Evolutionary conservation across 2,113 vertebrate genomes (phyloP).

Genomic region (Hystrix cristata): DNA sequence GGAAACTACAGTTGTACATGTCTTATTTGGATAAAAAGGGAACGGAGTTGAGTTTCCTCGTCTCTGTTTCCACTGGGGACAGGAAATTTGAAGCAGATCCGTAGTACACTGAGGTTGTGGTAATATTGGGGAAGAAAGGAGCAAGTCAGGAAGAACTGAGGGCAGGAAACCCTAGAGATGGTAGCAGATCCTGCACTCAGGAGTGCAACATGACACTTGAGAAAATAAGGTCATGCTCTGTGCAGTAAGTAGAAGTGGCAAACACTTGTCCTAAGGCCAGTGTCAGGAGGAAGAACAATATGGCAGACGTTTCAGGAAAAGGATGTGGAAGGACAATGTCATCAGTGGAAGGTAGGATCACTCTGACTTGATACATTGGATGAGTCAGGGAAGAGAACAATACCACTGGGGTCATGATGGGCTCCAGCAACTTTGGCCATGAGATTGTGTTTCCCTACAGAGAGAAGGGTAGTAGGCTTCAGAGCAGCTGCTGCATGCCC

Average conservation of each 20-base stretch:
- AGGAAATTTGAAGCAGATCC: not conserved
- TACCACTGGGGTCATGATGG: too few species aligned
- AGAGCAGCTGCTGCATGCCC: not conserved
- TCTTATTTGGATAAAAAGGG: not conserved
- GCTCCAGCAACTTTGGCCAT: not conserved
- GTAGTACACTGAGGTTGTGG: fast-evolving
- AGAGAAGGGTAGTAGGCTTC: not conserved
- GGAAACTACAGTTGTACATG: not conserved
- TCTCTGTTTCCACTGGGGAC: not conserved
- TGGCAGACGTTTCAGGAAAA: not conserved
- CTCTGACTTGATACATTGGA: not conserved
- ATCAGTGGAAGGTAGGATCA: not conserved
- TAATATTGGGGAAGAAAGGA: not conserved
- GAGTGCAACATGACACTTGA: not conserved
- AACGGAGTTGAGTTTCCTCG: not conserved
- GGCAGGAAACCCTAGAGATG: not conserved
- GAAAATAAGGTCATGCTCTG: not conserved
- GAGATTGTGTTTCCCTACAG: not conserved
- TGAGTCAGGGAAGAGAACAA: not conserved
- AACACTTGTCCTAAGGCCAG: not conserved
- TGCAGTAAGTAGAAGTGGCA: not conserved
- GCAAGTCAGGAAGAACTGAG: not conserved
- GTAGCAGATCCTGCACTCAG: not conserved
- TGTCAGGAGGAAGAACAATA: not conserved
- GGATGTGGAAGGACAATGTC: not conserved